phyloP scores from a whole-genome alignment of 2,797 vertebrate genomes.

The Onychomys torridus region DNA sequence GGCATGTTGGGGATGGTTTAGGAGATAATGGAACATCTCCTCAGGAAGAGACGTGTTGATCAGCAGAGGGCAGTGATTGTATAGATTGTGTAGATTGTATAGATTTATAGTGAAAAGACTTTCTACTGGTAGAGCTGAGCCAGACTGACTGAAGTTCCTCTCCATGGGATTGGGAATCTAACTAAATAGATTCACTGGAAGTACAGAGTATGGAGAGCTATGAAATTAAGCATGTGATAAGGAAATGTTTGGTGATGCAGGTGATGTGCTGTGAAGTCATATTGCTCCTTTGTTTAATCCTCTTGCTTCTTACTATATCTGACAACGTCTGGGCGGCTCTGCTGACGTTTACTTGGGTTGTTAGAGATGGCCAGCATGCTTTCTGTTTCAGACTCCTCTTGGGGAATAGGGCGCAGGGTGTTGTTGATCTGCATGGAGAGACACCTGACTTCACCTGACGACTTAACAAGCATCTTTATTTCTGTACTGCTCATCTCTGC shows the following conservation, averaged over 20 bases:
- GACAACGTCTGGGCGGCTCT: background rate
- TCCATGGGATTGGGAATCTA: background rate
- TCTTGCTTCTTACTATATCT: background rate
- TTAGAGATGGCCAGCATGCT: slow-evolving; percentile 44
- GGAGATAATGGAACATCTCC: background rate
- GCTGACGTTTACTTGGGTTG: slow-evolving; percentile 32
- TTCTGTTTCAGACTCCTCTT: background rate
- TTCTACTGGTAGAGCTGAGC: background rate
- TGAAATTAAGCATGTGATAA: slow-evolving; percentile 4
- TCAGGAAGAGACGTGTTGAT: background rate
- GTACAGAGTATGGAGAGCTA: background rate
- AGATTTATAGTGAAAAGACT: background rate
- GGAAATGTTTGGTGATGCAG: background rate
- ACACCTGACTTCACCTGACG: background rate
- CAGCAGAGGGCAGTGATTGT: background rate
- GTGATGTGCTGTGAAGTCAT: slow-evolving; percentile 4
- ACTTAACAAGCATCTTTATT: background rate
- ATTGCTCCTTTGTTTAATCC: slow-evolving; percentile 48
- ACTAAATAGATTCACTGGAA: background rate
- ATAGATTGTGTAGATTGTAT: background rate
- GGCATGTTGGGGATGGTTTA: background rate
- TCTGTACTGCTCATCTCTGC: background rate
- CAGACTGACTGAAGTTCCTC: background rate
- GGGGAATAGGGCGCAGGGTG: slow-evolving; percentile 12
- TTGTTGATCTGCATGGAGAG: background rate